Evolutionary conservation across 1,140 invertebrate species (phyloP), one percentile per base, ranked within the genome.

Genomic region (Atta cephalotes): DNA sequence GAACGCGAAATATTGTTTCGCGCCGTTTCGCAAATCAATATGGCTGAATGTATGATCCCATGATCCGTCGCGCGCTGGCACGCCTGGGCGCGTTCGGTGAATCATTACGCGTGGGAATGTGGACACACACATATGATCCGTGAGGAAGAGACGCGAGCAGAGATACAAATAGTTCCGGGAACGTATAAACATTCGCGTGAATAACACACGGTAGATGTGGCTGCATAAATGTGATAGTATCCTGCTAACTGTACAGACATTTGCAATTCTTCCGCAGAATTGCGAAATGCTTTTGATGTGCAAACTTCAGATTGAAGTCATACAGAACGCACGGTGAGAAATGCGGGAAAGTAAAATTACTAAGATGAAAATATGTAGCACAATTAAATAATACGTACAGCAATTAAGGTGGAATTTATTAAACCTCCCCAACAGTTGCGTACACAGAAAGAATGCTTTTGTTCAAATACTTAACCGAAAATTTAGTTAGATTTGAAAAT

Each of bases 21-120:
- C 49, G 6, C 14, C 31, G 51, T 81, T 66, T 28, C 49, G 66
- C n/a, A 16, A 72, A 49, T 58, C 66, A 51, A 80, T 68, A 53
- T 10, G 14, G n/a, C 49, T 51, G 65, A 71, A 72, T 45, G 66
- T 68, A 72, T n/a, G 25, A 79, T 79, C 25, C 62, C 62, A 79
- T 72, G 66, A 81, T 56, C n/a, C 10, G 21, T 18, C 35, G 31
- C 45, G 63, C 45, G 45, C 14, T 5, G 65, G 18, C 51, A 71
- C 51, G 51, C 79, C 79, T 81, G 25, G 65, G 21, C 51, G 35
- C 49, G 60, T 66, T 65, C 25, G 39, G 4, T 81, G 79, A 82
- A 12, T 72, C 51, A 82, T 82, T 82, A 82, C 66, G 21, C 51
- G 66, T 6, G 79, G 79, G 79, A 72, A 82, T 25, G 16, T 66